These are phyloP conservation scores for Cryptocephalus primarius DNA, from an alignment of 2,888 invertebrate genomes.

Conservation along the genomic window DNA sequence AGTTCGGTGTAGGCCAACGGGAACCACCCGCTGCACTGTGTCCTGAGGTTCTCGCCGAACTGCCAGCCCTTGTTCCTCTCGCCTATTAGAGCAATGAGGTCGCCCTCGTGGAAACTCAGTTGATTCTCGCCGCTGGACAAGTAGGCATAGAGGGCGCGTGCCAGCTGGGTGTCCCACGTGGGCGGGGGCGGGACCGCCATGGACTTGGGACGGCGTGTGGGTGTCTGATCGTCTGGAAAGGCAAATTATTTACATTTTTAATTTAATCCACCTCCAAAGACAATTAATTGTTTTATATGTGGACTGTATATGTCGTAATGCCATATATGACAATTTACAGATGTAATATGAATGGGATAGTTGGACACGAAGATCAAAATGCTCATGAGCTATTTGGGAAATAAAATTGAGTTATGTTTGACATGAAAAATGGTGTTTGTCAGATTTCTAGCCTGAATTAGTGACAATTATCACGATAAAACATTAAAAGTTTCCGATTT, in stretches of 20 bases:
- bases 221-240: constrained; percentile 19
- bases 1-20: constrained; percentile 89
- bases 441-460: too few relatives aligned
- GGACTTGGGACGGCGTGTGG: constrained; percentile 52
- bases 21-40: constrained; percentile 92
- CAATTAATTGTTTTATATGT: too few relatives aligned
- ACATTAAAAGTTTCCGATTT: too few relatives aligned
- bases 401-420: too few relatives aligned
- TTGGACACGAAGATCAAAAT: too few relatives aligned
- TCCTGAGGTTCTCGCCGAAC: constrained; percentile 87
- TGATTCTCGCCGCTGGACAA: constrained; percentile 84
- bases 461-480: too few relatives aligned
- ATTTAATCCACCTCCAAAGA: too few relatives aligned
- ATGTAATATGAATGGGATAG: too few relatives aligned
- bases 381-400: too few relatives aligned
- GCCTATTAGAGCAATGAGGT: constrained; percentile 77
- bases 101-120: constrained; percentile 83
- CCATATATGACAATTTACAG: background rate
- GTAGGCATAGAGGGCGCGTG: constrained; percentile 81
- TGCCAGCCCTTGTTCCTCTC: constrained; percentile 94
- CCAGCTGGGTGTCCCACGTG: constrained; percentile 64
- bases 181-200: constrained; percentile 46
- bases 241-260: background rate
- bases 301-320: too few relatives aligned
- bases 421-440: too few relatives aligned